Evolutionary conservation across 2,888 invertebrate species (phyloP).

Genomic region (Drosophila ezoana): DNA sequence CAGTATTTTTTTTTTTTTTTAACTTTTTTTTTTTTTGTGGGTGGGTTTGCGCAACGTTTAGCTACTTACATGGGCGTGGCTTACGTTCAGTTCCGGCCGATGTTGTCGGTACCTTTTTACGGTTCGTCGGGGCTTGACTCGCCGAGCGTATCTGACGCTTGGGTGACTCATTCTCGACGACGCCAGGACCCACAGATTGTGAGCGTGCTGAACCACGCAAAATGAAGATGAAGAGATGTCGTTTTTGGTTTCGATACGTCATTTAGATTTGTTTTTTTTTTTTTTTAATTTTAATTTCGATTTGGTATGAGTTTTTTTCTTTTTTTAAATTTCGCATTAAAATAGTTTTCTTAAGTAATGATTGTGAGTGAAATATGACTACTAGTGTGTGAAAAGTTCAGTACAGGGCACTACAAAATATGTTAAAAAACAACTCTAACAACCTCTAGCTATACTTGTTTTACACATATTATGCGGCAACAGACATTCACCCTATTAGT

Average conservation of each 20-base stretch:
- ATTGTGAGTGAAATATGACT: conserved; percentile 31
- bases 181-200: conserved; percentile 89
- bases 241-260: conserved; percentile 40
- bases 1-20: conserved; percentile 9
- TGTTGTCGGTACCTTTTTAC: conserved; percentile 86
- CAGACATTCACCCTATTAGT: background rate
- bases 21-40: conserved; percentile 30
- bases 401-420: conserved; percentile 41
- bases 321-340: conserved; percentile 58
- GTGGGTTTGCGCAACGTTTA: conserved; percentile 54
- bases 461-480: background rate
- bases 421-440: background rate
- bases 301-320: conserved; percentile 65
- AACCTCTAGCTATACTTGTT: conserved; percentile 14
- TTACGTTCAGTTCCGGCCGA: conserved; percentile 86
- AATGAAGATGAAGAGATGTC: conserved; percentile 51
- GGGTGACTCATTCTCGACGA: conserved; percentile 89
- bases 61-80: conserved; percentile 89
- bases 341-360: conserved; percentile 24
- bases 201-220: conserved; percentile 86
- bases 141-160: conserved; percentile 89
- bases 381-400: conserved; percentile 9
- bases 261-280: conserved; percentile 27
- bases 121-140: conserved; percentile 85
- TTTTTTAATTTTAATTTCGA: conserved; percentile 29